Percentiles rank a stretch among this genome's conserved stretches.
phyloP scores from a whole-genome alignment of 2,888 invertebrate genomes.

The Polietes domitor region DNA sequence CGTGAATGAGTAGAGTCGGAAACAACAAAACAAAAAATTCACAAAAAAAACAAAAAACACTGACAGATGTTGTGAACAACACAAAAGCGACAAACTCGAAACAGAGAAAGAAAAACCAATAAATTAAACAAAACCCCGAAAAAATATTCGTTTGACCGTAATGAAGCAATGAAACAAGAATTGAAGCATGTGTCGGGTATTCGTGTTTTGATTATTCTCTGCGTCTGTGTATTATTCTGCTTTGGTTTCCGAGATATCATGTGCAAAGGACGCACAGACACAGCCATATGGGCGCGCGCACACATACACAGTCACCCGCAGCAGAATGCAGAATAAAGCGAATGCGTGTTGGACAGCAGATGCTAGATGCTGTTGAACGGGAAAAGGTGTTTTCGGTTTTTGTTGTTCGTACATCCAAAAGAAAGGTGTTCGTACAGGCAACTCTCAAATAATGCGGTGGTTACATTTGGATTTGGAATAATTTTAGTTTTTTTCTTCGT shows the following conservation, averaged over 20 bases:
- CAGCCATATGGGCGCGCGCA: background rate
- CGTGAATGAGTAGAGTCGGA: slow-evolving; percentile 13
- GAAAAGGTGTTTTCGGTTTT: slow-evolving; percentile 3
- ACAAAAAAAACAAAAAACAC: slow-evolving; percentile 23
- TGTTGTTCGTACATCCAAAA: background rate
- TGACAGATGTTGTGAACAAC: slow-evolving; percentile 68
- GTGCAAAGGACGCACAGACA: slow-evolving; percentile 34
- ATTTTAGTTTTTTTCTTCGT: no score
- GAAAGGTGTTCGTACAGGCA: slow-evolving; percentile 41
- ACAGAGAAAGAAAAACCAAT: slow-evolving; percentile 48
- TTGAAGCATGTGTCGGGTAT: slow-evolving; percentile 51
- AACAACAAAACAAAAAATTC: slow-evolving; percentile 24
- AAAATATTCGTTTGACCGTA: background rate
- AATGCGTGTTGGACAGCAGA: slow-evolving; percentile 33
- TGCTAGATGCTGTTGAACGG: slow-evolving; percentile 43
- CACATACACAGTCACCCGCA: slow-evolving; percentile 14
- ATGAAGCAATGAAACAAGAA: slow-evolving; percentile 53
- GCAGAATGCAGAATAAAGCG: slow-evolving; percentile 8
- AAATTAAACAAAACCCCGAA: slow-evolving; percentile 28
- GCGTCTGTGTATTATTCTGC: slow-evolving; percentile 33
- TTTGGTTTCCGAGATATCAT: slow-evolving; percentile 3
- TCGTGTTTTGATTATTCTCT: slow-evolving; percentile 39
- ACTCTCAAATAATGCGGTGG: background rate
- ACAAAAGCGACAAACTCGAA: slow-evolving; percentile 57
- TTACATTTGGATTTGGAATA: background rate